These are phyloP conservation scores for Gavia stellata DNA, from an alignment of 2,113 vertebrate species.

Conservation along the genomic window DNA sequence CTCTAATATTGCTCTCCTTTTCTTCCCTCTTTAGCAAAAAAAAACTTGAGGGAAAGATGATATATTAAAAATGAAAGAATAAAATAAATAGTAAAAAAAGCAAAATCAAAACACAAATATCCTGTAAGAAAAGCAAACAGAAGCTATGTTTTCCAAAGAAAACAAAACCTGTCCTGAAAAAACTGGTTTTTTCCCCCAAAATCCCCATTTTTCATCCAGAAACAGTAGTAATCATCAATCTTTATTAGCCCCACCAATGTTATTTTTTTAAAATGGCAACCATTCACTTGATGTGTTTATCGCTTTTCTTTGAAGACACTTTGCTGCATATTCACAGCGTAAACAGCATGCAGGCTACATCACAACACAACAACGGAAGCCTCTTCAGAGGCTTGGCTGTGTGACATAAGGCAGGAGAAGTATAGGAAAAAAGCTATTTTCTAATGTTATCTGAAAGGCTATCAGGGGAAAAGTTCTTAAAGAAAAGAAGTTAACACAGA, in stretches of 20 bases:
- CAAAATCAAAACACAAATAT: background rate
- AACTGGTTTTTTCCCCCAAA: fast-evolving
- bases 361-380: background rate
- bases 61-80: background rate
- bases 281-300: background rate
- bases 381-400: background rate
- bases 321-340: background rate
- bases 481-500: background rate
- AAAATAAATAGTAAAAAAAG: background rate
- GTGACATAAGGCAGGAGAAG: background rate
- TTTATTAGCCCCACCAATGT: background rate
- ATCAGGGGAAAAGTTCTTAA: slow-evolving; percentile 24
- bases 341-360: background rate
- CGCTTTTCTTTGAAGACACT: background rate
- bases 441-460: slow-evolving; percentile 10
- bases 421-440: background rate
- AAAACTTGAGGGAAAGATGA: background rate
- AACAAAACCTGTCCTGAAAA: background rate
- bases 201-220: background rate
- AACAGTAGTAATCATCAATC: background rate
- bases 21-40: background rate
- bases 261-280: background rate
- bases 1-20: background rate
- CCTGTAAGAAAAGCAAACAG: background rate
- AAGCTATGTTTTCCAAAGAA: background rate